Percentiles rank a stretch among this genome's conserved stretches.
Conservation (phyloP, 92 coral and sea anemone species). For the Zoanthus sansibaricus region DNA sequence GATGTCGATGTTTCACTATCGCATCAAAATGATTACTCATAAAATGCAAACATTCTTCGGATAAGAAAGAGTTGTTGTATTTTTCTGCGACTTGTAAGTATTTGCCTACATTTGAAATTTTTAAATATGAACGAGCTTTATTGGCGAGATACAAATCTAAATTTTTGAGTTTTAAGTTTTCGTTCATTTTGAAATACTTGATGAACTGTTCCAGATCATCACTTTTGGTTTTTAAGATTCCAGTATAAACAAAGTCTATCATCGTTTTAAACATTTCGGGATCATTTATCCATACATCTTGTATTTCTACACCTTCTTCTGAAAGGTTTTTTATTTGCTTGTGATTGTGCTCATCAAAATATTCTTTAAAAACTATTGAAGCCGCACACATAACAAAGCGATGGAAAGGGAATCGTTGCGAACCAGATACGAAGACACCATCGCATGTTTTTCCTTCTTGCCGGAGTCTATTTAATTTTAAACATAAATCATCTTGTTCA, state of each 20-base stretch:
- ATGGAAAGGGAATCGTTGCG: not conserved
- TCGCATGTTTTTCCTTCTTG: not conserved
- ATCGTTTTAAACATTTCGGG: not conserved
- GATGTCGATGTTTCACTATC: not conserved
- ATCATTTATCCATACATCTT: not conserved
- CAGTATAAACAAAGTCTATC: not conserved
- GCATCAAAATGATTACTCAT: not conserved
- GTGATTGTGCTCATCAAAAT: not conserved
- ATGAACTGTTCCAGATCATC: not conserved
- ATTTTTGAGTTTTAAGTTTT: no score
- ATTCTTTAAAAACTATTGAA: not conserved
- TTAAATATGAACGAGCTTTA: not conserved
- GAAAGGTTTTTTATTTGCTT: no score
- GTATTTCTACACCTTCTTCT: not conserved
- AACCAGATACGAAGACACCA: not conserved
- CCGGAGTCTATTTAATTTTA: not conserved
- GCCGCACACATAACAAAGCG: not conserved
- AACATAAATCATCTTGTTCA: no score
- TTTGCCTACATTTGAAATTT: not conserved
- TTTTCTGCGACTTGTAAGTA: not conserved
- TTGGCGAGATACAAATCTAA: not conserved
- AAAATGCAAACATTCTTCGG: not conserved
- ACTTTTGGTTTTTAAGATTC: not conserved
- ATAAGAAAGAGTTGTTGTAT: not conserved
- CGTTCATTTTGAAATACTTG: not conserved